Evolutionary conservation across 2,888 invertebrate genomes (phyloP), one percentile per base, ranked within the genome.

Genomic region (Lasioglossum morio): DNA sequence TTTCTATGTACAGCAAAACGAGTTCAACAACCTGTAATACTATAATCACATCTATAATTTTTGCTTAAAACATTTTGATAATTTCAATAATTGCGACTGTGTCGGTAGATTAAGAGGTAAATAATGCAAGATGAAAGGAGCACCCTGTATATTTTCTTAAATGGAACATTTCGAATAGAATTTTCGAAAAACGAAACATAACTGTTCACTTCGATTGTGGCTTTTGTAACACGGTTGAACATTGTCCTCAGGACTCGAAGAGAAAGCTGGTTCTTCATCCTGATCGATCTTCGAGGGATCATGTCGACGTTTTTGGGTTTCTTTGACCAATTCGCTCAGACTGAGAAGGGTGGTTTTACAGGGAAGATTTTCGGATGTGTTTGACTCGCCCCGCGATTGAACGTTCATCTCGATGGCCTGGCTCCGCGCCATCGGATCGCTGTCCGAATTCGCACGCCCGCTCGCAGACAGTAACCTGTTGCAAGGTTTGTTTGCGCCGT

Each of bases 391-490:
- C 16, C 4, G 10, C 48, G 76, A 69, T 40, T 30, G 48, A 69
- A 27, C 23, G 19, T 23, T 40, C 37, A 60, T 19, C n/a, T 66
- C 60, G 37, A 27, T 16, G 27, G 19, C 16, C 74, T 89, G 90
- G 89, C 84, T 40, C 34, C 19, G 72, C 43, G 90, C 90, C 88
- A 83, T 66, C 53, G 79, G 40, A 83, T 88, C 48, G 75, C 79
- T 81, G 53, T 69, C 78, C 27, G 70, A 75, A 78, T 70, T 72
- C 60, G 40, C 46, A 43, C 57, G 46, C 63, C 30, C 70, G 40
- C 63, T 53, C 23, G 19, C 73, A 63, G 73, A 69, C 63, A 34
- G 77, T 82, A 85, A 90, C 89, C 89, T 90, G 89, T 90, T 90
- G 90, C 89, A 12, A 86, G 77, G 66, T 72, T 78, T 82, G 83